These are phyloP conservation scores for Oenanthe melanoleuca DNA, from an alignment of 2,113 vertebrate genomes.

Conservation along the genomic window DNA sequence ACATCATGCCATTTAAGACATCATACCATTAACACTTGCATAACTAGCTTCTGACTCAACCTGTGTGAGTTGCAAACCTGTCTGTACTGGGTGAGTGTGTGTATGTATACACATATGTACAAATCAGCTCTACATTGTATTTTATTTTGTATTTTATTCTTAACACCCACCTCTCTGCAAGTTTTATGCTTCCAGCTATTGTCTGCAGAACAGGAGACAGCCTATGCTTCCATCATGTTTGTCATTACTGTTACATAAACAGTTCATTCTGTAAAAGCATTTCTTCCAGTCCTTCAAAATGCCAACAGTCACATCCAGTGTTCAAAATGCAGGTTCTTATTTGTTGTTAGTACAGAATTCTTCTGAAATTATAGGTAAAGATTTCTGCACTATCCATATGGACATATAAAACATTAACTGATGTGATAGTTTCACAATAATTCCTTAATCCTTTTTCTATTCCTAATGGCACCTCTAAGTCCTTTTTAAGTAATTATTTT, in stretches of 20 bases:
- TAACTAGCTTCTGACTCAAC: background rate
- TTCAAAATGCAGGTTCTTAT: background rate
- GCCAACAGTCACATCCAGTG: background rate
- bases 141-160: background rate
- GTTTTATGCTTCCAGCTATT: background rate
- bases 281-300: background rate
- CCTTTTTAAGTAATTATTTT: background rate
- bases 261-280: background rate
- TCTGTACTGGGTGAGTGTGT: background rate
- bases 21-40: background rate
- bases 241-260: background rate
- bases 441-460: background rate
- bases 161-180: background rate
- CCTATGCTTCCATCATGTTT: background rate
- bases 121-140: background rate
- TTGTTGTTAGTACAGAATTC: background rate
- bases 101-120: fast-evolving
- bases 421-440: background rate
- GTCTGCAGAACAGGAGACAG: background rate
- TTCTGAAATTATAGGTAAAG: background rate
- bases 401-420: background rate
- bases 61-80: background rate
- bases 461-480: background rate
- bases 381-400: background rate
- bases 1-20: background rate